Conservation (phyloP, 2,113 vertebrate species). For the Scortum barcoo region DNA sequence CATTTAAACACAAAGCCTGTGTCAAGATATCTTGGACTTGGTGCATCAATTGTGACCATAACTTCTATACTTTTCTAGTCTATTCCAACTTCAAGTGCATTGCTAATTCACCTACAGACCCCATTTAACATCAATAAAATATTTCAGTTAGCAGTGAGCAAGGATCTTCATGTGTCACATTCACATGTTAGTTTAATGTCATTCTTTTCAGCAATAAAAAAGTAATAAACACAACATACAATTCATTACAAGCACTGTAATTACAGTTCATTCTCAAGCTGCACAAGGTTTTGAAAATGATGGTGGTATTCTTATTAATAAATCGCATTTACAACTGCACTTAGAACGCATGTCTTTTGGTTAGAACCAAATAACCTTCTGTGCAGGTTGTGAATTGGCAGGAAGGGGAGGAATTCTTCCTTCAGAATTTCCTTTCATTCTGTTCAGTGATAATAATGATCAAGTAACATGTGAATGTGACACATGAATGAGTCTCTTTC, state of each 20-base stretch:
- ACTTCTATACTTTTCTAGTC: background rate
- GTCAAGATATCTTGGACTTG: background rate
- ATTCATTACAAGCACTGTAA: background rate
- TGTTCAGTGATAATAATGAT: no score
- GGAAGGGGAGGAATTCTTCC: background rate
- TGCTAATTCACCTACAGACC: background rate
- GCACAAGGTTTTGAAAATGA: constrained; percentile 12
- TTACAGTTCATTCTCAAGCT: background rate
- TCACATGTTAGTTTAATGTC: background rate
- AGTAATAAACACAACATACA: background rate
- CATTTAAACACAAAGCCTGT: no score
- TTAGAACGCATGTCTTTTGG: background rate
- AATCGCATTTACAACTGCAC: constrained; percentile 70
- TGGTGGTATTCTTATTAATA: constrained; percentile 76
- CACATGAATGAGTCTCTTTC: background rate
- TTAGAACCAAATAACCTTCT: background rate
- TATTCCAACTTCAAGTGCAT: background rate
- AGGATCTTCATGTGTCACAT: constrained; percentile 3
- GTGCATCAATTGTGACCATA: background rate
- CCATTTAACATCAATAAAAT: background rate
- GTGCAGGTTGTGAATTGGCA: background rate
- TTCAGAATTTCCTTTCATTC: background rate
- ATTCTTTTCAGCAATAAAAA: background rate
- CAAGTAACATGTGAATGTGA: no score
- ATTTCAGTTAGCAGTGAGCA: background rate